These are phyloP conservation scores for Elysia crispata DNA, from an alignment of 2,888 invertebrate species.

Conservation along the genomic window DNA sequence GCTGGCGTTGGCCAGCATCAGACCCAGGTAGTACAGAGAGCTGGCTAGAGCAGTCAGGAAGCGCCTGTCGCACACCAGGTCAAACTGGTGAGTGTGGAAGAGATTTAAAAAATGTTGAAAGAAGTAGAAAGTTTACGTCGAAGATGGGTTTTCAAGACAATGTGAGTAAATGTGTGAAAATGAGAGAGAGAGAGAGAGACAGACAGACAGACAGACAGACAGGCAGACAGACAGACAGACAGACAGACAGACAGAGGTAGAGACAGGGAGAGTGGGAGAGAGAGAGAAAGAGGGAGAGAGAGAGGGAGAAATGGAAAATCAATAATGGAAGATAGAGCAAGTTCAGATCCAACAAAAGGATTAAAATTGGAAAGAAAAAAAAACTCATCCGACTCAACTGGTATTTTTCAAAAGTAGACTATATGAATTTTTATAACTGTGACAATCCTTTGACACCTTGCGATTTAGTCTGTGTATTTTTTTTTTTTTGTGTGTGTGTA, in stretches of 20 bases:
- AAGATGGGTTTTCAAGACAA: background rate
- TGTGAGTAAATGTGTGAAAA: background rate
- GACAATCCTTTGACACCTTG: no score
- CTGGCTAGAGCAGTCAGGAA: conserved; percentile 64
- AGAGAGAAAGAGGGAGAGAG: conserved; percentile 34
- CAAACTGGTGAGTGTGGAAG: conserved; percentile 56
- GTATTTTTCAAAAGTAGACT: no score
- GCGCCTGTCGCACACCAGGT: conserved; percentile 63
- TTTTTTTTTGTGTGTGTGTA: no score
- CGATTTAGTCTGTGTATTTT: no score
- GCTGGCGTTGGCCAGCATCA: conserved; percentile 58
- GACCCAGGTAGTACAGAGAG: conserved; percentile 66
- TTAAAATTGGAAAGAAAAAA: no score
- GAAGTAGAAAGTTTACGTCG: no score
- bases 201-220: conserved; percentile 23
- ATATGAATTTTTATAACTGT: no score
- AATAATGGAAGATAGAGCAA: no score
- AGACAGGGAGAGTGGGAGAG: background rate
- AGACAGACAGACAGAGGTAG: background rate
- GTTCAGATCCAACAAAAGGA: no score
- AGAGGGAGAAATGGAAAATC: conserved; percentile 24
- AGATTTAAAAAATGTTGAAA: no score
- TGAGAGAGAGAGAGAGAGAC: conserved; percentile 23
- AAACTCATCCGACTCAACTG: no score
- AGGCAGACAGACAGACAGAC: conserved; percentile 2